These are phyloP conservation scores for Acleris laterana DNA, from an alignment of 2,888 invertebrate genomes.

Conservation along the genomic window DNA sequence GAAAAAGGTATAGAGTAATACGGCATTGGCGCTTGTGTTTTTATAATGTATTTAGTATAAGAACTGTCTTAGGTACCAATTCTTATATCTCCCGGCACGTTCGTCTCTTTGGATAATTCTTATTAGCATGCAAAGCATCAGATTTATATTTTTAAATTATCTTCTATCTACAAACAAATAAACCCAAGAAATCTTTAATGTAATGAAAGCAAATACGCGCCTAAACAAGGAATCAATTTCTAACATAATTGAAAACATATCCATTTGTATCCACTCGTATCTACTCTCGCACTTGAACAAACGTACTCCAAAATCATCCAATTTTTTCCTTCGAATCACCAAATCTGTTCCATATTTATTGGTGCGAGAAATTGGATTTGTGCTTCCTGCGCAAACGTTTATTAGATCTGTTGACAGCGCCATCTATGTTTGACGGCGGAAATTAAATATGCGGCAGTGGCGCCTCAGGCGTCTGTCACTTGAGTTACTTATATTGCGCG, in stretches of 20 bases:
- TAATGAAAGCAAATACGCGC: conserved; percentile 1
- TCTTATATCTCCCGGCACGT: no score
- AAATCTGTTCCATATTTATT: conserved; percentile 48
- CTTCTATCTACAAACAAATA: not conserved
- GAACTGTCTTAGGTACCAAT: no score
- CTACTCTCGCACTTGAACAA: conserved; percentile 13
- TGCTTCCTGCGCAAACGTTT: conserved; percentile 45
- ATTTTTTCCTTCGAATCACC: conserved; percentile 33
- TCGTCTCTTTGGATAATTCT: no score
- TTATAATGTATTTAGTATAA: no score
- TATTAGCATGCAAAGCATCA: no score
- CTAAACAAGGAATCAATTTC: conserved; percentile 7
- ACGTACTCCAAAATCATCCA: conserved; percentile 14
- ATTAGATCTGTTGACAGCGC: conserved; percentile 59
- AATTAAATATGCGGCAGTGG: conserved; percentile 50
- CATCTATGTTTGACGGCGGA: conserved; percentile 59
- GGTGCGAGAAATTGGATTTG: conserved; percentile 56
- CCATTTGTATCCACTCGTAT: conserved; percentile 4
- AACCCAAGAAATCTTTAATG: not conserved
- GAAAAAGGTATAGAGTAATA: no score
- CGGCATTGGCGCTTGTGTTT: no score
- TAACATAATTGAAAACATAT: conserved; percentile 11
- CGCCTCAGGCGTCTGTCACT: conserved; percentile 37
- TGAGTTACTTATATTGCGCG: conserved; percentile 7
- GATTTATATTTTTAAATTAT: not conserved